Evolutionary conservation across 2,113 vertebrate genomes (phyloP), one percentile per base, ranked within the genome.

Genomic region (Isurus oxyrinchus): DNA sequence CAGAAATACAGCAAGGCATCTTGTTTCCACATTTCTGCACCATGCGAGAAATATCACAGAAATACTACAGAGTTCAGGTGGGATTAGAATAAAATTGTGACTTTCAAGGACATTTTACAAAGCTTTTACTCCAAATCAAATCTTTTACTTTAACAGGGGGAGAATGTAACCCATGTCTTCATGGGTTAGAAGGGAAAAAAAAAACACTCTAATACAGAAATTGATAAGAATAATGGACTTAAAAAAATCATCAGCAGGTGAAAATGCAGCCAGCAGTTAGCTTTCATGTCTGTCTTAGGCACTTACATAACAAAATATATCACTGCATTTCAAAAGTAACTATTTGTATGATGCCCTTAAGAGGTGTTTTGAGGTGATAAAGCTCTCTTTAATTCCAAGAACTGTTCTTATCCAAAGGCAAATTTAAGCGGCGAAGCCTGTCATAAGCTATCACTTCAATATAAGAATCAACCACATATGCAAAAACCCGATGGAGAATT

Each of bases 141-240:
- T 90, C 87, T 90, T 94, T 63, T n/a, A 35, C 59, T 94, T 94
- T 66, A 63, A 94, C n/a, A 25, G 40, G 59, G 59, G n/a, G n/a
- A 40, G 35, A 40, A 63, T 66, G 4, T 63, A 94, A 40, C 35
- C 16, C 90, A 61, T 19, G 23, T 10, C 27, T 76, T 76, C 7
- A 0, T 35, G 72, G 55, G 10, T 91, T 57, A 91, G 90, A 35
- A 59, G 3, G 44, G 44, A 49, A 31, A 59, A 57, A 7, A 93
- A 31, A 21, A n/a, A 14, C 53, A 59, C 10, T 57, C 31, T 35
- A 19, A 59, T n/a, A 1, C 87, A 35, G 27, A 27, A 35, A 0
- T 63, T 61, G 57, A n/a, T 14, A 63, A 63, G 90, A 40, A 63
- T 90, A 93, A 93, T 93, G 53, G 35, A 40, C 0, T 63, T 40